Evolutionary conservation across 2,113 vertebrate genomes (phyloP).

Genomic region (Hippocampus comes): DNA sequence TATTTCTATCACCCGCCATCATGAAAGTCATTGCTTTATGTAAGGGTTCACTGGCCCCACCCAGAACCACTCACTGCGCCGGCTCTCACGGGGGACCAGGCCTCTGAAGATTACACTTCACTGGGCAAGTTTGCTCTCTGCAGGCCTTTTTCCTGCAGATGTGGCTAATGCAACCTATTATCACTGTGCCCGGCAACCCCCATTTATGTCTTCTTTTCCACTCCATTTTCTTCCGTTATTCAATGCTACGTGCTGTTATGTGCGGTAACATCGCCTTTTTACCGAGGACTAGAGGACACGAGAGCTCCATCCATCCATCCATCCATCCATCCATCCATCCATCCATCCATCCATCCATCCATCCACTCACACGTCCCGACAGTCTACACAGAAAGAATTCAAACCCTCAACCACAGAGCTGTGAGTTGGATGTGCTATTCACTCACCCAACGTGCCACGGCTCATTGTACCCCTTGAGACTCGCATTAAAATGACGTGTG

Average conservation of each 20-base stretch:
- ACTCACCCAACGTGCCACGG: no score
- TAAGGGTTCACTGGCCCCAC: constrained; percentile 46
- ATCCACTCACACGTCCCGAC: no score
- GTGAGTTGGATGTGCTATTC: no score
- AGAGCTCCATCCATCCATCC: neutral
- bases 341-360: neutral
- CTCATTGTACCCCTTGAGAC: no score
- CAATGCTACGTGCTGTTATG: constrained; percentile 28
- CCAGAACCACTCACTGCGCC: constrained; percentile 56
- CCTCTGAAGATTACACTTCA: constrained; percentile 63
- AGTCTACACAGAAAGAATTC: neutral
- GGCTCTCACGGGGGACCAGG: constrained; percentile 46
- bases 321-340: neutral
- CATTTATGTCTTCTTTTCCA: constrained; percentile 33
- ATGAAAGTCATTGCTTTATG: constrained; percentile 51
- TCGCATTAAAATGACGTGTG: no score
- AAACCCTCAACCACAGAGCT: neutral
- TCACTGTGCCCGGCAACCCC: constrained; percentile 33
- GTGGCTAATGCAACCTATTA: constrained; percentile 57
- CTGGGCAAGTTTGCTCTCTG: constrained; percentile 53
- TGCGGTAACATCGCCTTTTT: constrained; percentile 18
- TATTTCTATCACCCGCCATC: constrained; percentile 65
- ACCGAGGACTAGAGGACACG: neutral
- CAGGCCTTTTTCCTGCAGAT: constrained; percentile 53
- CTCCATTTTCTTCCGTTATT: constrained; percentile 39